These are phyloP conservation scores for Xanthia icteritia DNA, from an alignment of 2,888 invertebrate genomes.

Conservation along the genomic window DNA sequence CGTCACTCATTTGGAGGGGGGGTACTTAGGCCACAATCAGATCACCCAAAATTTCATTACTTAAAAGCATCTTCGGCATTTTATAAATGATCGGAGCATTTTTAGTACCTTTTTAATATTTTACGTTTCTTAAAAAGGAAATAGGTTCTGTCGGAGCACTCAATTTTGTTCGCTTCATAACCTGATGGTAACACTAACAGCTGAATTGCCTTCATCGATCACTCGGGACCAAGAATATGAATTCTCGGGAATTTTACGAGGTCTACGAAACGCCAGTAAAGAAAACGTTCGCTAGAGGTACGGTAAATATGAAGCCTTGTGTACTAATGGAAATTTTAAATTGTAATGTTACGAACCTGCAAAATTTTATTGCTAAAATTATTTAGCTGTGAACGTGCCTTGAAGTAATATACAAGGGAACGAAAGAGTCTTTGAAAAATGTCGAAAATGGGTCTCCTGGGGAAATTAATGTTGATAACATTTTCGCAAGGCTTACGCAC, in stretches of 20 bases:
- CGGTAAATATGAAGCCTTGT: constrained; percentile 59
- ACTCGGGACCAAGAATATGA: constrained; percentile 59
- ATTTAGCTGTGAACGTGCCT: background rate
- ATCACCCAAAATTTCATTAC: background rate
- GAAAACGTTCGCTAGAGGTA: constrained; percentile 68
- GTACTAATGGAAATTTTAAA: constrained; percentile 43
- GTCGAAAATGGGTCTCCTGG: no score
- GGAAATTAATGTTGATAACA: background rate
- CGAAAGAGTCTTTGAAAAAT: background rate
- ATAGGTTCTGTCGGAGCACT: constrained; percentile 43
- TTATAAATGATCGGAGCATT: constrained; percentile 12
- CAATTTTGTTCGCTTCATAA: constrained; percentile 55
- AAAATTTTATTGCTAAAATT: background rate
- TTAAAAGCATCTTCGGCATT: constrained; percentile 11
- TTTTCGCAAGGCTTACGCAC: background rate
- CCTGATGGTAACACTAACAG: constrained; percentile 58
- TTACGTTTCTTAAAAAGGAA: constrained; percentile 39
- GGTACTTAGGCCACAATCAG: background rate
- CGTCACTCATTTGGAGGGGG: no score
- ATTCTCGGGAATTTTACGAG: constrained; percentile 63
- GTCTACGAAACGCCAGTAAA: constrained; percentile 62
- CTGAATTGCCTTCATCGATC: constrained; percentile 69
- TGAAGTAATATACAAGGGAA: background rate
- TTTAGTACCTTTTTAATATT: constrained; percentile 19
- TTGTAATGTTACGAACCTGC: background rate